Conservation (phyloP, 1,140 invertebrate genomes). For the Ceratina japonica region DNA sequence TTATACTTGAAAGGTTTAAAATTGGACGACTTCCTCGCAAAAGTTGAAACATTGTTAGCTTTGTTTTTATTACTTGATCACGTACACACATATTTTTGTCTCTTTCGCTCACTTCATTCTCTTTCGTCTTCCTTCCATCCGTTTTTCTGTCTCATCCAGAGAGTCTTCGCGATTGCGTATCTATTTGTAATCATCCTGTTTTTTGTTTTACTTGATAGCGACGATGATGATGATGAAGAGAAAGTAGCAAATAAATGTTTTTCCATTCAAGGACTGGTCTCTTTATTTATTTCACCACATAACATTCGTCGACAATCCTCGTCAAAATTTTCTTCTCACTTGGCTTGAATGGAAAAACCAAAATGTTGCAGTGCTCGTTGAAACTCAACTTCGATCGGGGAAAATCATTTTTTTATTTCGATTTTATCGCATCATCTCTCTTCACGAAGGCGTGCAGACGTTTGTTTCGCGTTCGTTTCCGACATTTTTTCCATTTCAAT, state of each 20-base stretch:
- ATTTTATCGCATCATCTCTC: slow-evolving; percentile 58
- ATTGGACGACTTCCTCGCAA: slow-evolving; percentile 40
- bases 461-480: slow-evolving; percentile 9
- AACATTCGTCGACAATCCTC: slow-evolving; percentile 68
- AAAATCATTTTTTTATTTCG: slow-evolving; percentile 23
- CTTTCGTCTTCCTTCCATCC: slow-evolving; percentile 22
- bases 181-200: slow-evolving; percentile 59
- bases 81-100: neutral
- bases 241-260: slow-evolving; percentile 79
- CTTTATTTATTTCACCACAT: slow-evolving; percentile 75
- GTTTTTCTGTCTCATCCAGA: slow-evolving; percentile 21
- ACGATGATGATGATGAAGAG: slow-evolving; percentile 61
- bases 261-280: slow-evolving; percentile 78
- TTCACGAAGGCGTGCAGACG: slow-evolving; percentile 27
- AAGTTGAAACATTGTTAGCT: slow-evolving; percentile 34
- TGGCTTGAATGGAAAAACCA: slow-evolving; percentile 79
- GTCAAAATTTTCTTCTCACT: slow-evolving; percentile 75
- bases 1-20: neutral
- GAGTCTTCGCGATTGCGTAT: slow-evolving; percentile 55
- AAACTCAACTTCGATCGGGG: neutral
- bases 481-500: slow-evolving; percentile 72
- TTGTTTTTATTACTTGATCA: neutral
- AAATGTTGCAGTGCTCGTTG: neutral
- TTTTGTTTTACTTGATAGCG: slow-evolving; percentile 49
- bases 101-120: neutral